phyloP scores from a whole-genome alignment of 2,888 invertebrate species.

The Plebejus anna region DNA sequence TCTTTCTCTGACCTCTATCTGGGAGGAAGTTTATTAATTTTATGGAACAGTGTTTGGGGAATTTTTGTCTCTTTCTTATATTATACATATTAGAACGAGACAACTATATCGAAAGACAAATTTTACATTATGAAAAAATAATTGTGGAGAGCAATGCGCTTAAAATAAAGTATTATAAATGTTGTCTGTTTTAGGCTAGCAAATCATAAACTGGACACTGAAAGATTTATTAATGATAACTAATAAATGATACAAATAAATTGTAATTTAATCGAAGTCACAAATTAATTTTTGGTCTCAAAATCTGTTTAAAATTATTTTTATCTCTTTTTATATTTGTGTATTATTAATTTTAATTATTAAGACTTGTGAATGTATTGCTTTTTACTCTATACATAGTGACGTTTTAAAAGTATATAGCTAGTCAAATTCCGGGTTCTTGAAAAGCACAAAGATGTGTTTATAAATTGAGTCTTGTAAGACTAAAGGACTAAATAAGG shows the following conservation, averaged over 20 bases:
- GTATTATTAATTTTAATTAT: background rate
- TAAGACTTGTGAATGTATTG: constrained; percentile 6
- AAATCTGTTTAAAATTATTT: background rate
- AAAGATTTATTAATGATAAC: background rate
- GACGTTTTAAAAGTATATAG: constrained; percentile 2
- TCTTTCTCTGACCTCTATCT: background rate
- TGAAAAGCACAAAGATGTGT: background rate
- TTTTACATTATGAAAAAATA: background rate
- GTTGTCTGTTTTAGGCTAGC: background rate
- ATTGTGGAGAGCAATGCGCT: background rate
- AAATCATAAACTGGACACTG: background rate
- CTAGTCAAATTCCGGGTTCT: constrained; percentile 10
- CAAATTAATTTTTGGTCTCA: constrained; percentile 2
- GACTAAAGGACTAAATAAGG: constrained; percentile 20
- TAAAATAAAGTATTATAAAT: background rate
- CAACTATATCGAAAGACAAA: too few species aligned
- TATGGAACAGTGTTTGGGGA: background rate
- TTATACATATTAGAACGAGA: too few species aligned
- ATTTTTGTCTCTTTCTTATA: background rate
- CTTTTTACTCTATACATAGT: constrained; percentile 7
- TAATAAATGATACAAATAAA: background rate
- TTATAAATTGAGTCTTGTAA: constrained; percentile 10
- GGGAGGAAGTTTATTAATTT: background rate
- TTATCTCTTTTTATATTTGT: constrained; percentile 17
- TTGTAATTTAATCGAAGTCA: constrained; percentile 1